Percentiles rank a stretch among this genome's conserved stretches.
Evolutionary conservation across 2,113 vertebrate species (phyloP).

Genomic region (Mandrillus leucophaeus): DNA sequence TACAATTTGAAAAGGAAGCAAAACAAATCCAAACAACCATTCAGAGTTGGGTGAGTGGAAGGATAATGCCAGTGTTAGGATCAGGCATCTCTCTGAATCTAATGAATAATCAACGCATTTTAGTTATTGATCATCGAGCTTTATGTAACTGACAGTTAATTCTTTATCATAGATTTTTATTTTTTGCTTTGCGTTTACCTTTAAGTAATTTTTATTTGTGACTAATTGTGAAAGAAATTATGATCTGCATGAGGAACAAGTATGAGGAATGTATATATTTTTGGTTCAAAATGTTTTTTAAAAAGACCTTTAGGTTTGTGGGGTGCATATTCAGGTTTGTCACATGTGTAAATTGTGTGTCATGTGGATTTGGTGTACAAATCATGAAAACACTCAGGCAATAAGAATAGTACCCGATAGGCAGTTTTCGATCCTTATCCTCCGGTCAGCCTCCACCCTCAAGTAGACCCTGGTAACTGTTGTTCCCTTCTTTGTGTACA

Average conservation of each 20-base stretch:
- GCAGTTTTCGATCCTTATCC: too few species aligned
- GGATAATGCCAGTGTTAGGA: neutral
- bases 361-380: too few species aligned
- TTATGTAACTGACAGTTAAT: neutral
- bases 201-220: neutral
- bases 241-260: neutral
- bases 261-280: neutral
- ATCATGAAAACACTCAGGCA: too few species aligned
- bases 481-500: too few species aligned
- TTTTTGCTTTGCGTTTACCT: slow-evolving; percentile 1
- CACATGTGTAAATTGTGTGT: too few species aligned
- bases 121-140: neutral
- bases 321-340: too few species aligned
- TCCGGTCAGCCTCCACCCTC: too few species aligned
- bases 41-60: neutral
- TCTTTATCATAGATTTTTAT: slow-evolving; percentile 29
- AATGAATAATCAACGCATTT: neutral
- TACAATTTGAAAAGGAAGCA: slow-evolving; percentile 20
- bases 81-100: neutral
- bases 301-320: neutral
- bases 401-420: too few species aligned
- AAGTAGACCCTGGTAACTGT: too few species aligned
- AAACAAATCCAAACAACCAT: neutral
- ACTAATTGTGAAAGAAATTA: neutral
- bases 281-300: neutral